Evolutionary conservation across 2,113 vertebrate genomes (phyloP), one percentile per base, ranked within the genome.

Genomic region (Siphamia tubifer): DNA sequence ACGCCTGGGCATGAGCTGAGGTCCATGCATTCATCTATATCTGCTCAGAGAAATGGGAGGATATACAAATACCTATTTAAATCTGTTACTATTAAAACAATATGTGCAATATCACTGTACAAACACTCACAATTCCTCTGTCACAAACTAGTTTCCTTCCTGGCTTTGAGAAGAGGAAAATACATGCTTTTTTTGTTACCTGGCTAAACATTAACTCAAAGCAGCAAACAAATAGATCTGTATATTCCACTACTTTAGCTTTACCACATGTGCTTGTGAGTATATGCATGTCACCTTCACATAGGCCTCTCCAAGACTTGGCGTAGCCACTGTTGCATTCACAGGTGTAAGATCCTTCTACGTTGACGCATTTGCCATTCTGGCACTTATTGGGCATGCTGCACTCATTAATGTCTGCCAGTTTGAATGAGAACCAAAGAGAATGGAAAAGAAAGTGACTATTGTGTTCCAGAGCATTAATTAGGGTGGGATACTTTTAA

Each of bases 371-470:
- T 1, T 7, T 79, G 6, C 95, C 94, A n/a, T 91, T 88, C n/a
- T 11, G 86, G 84, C 96, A 98, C 73, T 90, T 77, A 31, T 78
- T 93, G 17, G 93, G 90, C 86, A 94, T 93, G 74, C 91, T 91
- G 88, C 96, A 98, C 69, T 98, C 95, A 2, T 97, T 93, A 72
- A 89, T 78, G 78, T 98, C 96, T 98, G 90, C 39, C 73, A 65
- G 62, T 44, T 66, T 48, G 28, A 63, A 75, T 17, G 57, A 81
- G 56, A 83, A 79, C 52, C 64, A 69, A 77, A 53, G 43, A 63
- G 49, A 69, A 47, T 0, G 51, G 58, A 64, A 72, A 72, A 64
- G 68, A 85, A 71, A 75, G 57, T 87, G 45, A 75, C 61, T 60
- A 66, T 74, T 83, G 72, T 80, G 42, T 44, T 79, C 74, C 49